Conservation (phyloP, 2,113 vertebrate genomes). For the Lepus timidus region DNA sequence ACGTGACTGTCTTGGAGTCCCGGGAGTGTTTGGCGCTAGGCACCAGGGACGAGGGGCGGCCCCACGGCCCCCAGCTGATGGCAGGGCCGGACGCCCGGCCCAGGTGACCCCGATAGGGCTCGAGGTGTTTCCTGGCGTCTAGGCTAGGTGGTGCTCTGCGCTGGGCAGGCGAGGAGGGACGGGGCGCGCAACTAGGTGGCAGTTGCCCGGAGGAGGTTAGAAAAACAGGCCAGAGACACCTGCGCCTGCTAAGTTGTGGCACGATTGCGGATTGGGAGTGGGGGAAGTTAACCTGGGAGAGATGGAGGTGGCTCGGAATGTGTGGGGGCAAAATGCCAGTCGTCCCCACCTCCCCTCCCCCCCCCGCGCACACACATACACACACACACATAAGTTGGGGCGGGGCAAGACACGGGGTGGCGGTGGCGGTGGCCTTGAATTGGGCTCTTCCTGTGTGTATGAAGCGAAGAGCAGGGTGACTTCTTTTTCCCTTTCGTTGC, state of each 20-base stretch:
- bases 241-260: slow-evolving; percentile 35
- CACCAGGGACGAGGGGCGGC: background rate
- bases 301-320: background rate
- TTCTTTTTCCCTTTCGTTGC: slow-evolving; percentile 60
- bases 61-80: background rate
- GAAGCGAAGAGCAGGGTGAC: slow-evolving; percentile 56
- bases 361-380: background rate
- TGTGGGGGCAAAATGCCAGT: background rate
- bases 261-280: background rate
- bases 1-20: slow-evolving; percentile 59
- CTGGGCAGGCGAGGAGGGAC: background rate
- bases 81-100: slow-evolving; percentile 43
- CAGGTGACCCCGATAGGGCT: slow-evolving; percentile 69
- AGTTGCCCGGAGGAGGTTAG: background rate
- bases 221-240: slow-evolving; percentile 75
- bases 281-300: slow-evolving; percentile 1
- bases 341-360: background rate
- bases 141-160: slow-evolving; percentile 44
- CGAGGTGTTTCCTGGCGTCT: slow-evolving; percentile 33
- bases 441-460: slow-evolving; percentile 75
- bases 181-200: background rate
- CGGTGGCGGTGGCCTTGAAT: slow-evolving; percentile 40
- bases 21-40: background rate
- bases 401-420: slow-evolving; percentile 60
- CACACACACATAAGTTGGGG: slow-evolving; percentile 44